Conservation (phyloP, 2,888 invertebrate genomes). For the Thumatha senex region DNA sequence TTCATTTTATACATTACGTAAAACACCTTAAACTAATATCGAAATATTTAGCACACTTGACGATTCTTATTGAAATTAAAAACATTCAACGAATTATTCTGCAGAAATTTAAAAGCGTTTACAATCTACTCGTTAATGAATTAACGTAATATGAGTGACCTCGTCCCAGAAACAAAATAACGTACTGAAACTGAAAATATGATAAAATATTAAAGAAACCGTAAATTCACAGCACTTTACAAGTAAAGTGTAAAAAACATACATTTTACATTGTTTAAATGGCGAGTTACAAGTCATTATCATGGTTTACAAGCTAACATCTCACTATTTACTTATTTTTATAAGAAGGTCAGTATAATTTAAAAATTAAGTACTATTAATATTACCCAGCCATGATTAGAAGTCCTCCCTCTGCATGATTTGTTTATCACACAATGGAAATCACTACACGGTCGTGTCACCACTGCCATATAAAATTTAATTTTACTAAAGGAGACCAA, state of each 20-base stretch:
- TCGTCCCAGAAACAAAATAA: constrained; percentile 16
- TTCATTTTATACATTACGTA: background rate
- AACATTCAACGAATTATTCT: background rate
- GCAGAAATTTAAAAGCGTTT: background rate
- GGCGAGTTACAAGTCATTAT: background rate
- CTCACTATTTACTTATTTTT: constrained; percentile 18
- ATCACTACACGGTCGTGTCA: constrained; percentile 70
- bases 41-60: background rate
- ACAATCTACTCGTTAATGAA: constrained; percentile 4
- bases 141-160: constrained; percentile 19
- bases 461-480: constrained; percentile 78
- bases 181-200: background rate
- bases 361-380: constrained; percentile 28
- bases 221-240: background rate
- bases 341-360: constrained; percentile 28
- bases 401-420: constrained; percentile 55
- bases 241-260: background rate
- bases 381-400: constrained; percentile 70
- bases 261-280: background rate
- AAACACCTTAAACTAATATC: background rate
- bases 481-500: constrained; percentile 43
- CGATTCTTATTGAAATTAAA: background rate
- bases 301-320: background rate
- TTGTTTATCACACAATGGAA: constrained; percentile 67
- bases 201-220: constrained; percentile 2